Evolutionary conservation across 2,888 invertebrate species (phyloP), one percentile per base, ranked within the genome.

Genomic region (Platycnemis pennipes): DNA sequence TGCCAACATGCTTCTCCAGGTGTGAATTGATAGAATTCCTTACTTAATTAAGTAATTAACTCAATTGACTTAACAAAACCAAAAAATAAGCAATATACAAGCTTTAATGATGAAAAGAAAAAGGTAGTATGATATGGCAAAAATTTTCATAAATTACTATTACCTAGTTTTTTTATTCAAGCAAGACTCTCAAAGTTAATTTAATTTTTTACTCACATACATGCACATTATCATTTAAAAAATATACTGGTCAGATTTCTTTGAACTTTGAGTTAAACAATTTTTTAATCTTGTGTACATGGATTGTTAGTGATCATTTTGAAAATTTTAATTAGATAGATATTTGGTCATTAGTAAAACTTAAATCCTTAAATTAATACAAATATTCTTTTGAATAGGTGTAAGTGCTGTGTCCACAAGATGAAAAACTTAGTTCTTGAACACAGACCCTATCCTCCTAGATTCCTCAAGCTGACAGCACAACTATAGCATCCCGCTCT

Each of bases 1-100:
- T 96, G 99, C 99, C 95, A 99, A 99, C 97, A 99, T 99, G 97
- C 97, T 99, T 95, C 97, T 99, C 96, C 97, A 97, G 97, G 97
- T 97, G 96, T 95, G 96, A 91, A 95, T 95, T 44, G 95, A 95
- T 94, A 89, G 45, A 53, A 56, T n/a, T 69, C 85, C 87, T 44
- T 37, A 31, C 22, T 89, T 37, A 77, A 77, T 37, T 69, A 53
- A 69, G 19, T 87, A 22, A 87, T n/a, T 87, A 45, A 46, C 26
- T 26, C 46, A n/a, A 86, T 42, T 77, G 16, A 37, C 77, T 16
- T 87, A 45, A 45, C 37, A 45, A 46, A 26, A 46, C 46, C 77
- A 31, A 77, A n/a, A 37, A 11, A 77, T 77, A 77, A 77, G 37
- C 31, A 26, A 26, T 77, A 11, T 2, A 37, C 31, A 77, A 37